These are phyloP conservation scores for Drosophila subquinaria DNA, from an alignment of 2,888 invertebrate species.

Conservation along the genomic window DNA sequence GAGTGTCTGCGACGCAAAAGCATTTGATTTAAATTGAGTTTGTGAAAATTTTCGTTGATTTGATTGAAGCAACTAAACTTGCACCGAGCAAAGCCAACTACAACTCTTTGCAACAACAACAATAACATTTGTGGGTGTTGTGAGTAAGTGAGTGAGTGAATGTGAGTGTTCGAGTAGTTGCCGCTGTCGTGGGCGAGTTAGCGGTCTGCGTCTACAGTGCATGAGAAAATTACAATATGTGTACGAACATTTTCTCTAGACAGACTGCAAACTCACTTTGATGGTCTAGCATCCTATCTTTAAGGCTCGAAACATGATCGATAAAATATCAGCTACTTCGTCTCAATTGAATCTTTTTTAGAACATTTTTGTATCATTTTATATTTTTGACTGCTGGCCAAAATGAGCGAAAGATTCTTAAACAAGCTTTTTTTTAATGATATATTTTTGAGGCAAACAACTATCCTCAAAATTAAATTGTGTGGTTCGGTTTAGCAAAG, in stretches of 20 bases:
- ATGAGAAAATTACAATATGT: conserved; percentile 20
- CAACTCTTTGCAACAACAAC: conserved; percentile 28
- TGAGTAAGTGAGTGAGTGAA: conserved; percentile 8
- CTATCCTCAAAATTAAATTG: too few relatives aligned
- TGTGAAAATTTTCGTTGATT: conserved; percentile 80
- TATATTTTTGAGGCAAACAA: too few relatives aligned
- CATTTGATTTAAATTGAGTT: conserved; percentile 82
- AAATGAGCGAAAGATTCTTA: too few relatives aligned
- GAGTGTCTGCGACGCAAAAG: conserved; percentile 71
- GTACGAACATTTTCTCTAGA: neutral
- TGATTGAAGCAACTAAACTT: conserved; percentile 81
- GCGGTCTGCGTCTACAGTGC: conserved; percentile 17
- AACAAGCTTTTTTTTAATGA: too few relatives aligned
- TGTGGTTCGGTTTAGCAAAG: too few relatives aligned
- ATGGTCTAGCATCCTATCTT: neutral
- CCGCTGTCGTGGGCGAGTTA: conserved; percentile 35
- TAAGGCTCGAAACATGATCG: neutral
- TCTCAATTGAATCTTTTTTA: neutral
- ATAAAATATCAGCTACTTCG: neutral
- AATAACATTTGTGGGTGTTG: conserved; percentile 20
- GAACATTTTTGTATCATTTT: neutral
- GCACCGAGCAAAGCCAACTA: conserved; percentile 66
- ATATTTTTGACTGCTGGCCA: too few relatives aligned
- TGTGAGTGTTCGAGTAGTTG: conserved; percentile 4
- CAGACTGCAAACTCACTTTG: neutral